phyloP scores from a whole-genome alignment of 2,888 invertebrate species.

The Coelopa pilipes region DNA sequence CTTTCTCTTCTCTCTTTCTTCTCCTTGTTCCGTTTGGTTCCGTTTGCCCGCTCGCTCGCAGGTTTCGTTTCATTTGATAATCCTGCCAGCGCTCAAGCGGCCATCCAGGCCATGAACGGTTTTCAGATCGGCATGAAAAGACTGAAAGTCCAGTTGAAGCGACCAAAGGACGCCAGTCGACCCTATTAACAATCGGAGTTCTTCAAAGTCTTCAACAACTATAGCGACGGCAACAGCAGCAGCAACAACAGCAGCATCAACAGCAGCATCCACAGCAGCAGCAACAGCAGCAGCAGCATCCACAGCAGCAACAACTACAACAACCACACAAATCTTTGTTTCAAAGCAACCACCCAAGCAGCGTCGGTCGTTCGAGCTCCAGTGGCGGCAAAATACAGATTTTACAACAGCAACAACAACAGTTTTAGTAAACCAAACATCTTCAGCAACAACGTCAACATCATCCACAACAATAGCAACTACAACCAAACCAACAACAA shows the following conservation, averaged over 20 bases:
- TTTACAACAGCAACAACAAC: constrained; percentile 38
- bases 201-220: constrained; percentile 55
- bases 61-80: constrained; percentile 99
- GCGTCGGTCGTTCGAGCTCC: constrained; percentile 40
- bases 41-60: no score
- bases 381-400: constrained; percentile 21
- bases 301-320: constrained; percentile 24
- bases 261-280: constrained; percentile 28
- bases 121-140: constrained; percentile 99
- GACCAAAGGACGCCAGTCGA: constrained; percentile 97
- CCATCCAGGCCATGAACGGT: constrained; percentile 99
- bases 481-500: constrained; percentile 34
- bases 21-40: no score
- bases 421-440: constrained; percentile 40
- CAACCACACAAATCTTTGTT: constrained; percentile 35
- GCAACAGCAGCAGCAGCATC: constrained; percentile 13
- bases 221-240: constrained; percentile 33
- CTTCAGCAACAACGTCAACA: constrained; percentile 31
- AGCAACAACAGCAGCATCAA: constrained; percentile 35
- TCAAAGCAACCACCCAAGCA: constrained; percentile 42
- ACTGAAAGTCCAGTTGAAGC: constrained; percentile 98
- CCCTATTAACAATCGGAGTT: constrained; percentile 89
- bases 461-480: constrained; percentile 30
- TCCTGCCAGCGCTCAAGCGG: constrained; percentile 96
- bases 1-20: no score